Base-by-base conservation (phyloP, 2,888 invertebrate species). In the Helleia helle region DNA sequence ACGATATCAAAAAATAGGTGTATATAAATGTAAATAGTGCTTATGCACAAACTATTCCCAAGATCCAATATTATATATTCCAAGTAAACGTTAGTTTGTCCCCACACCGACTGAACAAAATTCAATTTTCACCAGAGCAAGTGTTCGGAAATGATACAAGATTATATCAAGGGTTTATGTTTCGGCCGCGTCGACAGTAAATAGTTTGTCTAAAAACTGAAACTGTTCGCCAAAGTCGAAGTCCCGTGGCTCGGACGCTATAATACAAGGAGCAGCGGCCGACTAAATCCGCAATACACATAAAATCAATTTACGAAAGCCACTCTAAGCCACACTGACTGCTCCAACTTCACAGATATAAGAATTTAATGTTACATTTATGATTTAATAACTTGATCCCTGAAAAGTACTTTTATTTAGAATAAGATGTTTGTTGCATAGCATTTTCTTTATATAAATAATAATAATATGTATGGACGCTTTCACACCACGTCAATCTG, bases 281-380 rank as follows among this genome's bases (percentile, higher is more conserved):
- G 58, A 54, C 65, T 67, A 69, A 74, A 62, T 71, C 71, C 66
- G 60, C 74, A 71, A 71, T 77, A 83, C 83, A 83, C 71, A 77
- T 77, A 73, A 83, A 81, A 81, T 81, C 81, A 81, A 81, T 83
- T 83, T 81, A 69, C 62, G 64, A 77, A 81, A 83, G 73, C 83
- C 65, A 66, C 69, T 70, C 64, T 68, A 68, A 72, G 66, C 72
- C 72, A 59, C 58, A 58, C 62, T 69, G 74, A 72, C 77, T 79
- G 62, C 67, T 59, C 59, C 55, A 62, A 63, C 61, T 62, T 62
- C 60, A 67, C 64, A 58, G 62, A 59, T 62, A 62, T 63, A 63
- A 59, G 56, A 59, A 59, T 18, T 18, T 34, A 34, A 34, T 22
- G 34, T 34, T 8, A 17, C 1, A 5, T 15, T 12, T 17, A 22